These are phyloP conservation scores for Amphipyra berbera DNA, from an alignment of 2,888 invertebrate species.

Conservation along the genomic window DNA sequence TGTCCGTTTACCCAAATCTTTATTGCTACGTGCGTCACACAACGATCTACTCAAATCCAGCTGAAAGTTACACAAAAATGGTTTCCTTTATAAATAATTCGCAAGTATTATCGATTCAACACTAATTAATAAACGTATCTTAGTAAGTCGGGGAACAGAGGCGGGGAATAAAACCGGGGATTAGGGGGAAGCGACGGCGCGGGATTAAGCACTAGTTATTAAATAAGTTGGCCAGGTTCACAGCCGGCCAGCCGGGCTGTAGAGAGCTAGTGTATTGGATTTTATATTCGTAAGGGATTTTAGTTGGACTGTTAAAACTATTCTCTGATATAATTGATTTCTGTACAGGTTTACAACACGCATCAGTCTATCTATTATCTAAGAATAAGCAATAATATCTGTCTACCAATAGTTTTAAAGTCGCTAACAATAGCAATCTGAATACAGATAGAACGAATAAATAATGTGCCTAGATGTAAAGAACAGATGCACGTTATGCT, in stretches of 20 bases:
- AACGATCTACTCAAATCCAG: no score
- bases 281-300: not conserved
- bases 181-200: conserved; percentile 50
- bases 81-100: conserved; percentile 37
- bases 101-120: conserved; percentile 40
- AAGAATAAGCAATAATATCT: no score
- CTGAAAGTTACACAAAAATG: not conserved
- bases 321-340: not conserved
- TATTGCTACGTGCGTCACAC: no score
- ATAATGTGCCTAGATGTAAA: no score
- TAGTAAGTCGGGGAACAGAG: conserved; percentile 24
- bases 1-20: no score
- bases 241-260: conserved; percentile 19
- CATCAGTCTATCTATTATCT: no score
- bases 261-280: not conserved
- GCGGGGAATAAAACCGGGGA: conserved; percentile 52
- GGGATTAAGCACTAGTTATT: conserved; percentile 67
- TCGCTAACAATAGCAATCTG: no score
- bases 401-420: no score
- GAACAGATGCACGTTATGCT: no score
- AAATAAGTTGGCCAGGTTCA: conserved; percentile 65
- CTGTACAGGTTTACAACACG: no score
- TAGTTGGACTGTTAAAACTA: not conserved
- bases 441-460: no score
- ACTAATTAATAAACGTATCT: conserved; percentile 53